Base-by-base conservation (phyloP, 2,113 vertebrate species). In the Chitala chitala region DNA sequence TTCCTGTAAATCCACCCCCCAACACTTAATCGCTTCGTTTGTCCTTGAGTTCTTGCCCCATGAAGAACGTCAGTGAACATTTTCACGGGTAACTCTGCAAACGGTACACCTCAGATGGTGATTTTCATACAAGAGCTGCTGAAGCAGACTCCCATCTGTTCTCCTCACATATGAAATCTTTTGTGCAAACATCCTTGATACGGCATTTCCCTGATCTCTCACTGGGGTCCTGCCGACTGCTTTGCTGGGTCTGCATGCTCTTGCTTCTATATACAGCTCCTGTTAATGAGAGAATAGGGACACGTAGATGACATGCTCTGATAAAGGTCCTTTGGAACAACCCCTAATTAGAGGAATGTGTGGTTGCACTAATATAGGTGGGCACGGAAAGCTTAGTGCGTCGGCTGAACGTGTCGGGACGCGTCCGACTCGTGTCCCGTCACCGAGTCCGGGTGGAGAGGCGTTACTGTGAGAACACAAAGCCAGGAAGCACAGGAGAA, bases 271-370 rank as follows among this genome's bases (percentile, higher is more conserved):
- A 13, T 63, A 65, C n/a, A 54, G 36, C 20, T 20, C n/a, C n/a
- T 56, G 36, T n/a, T 22, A 36, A 51, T 9, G 26, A 65, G 42
- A 31, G 29, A 70, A 3, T 5, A 20, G 24, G 26, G 24, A n/a
- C 9, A 44, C 8, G 61, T 38, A 26, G 55, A 61, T 46, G 53
- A 40, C 55, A 64, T 66, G 9, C 15, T 29, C 69, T 26, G 69
- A 36, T 54, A 33, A 36, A 40, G 42, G 12, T 26, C 10, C 63
- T 73, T 7, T 80, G 72, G 70, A 12, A 26, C 54, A 76, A 81
- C 75, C 0, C 26, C 38, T 83, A 70, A 82, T 80, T 78, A 74
- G 33, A 68, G 66, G 63, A 78, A 73, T 26, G 65, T 10, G 29
- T 53, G 59, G 71, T 71, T 68, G 51, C 73, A 66, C 72, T 78